phyloP scores from a whole-genome alignment of 2,888 invertebrate genomes.

The Caradrina kadenii region DNA sequence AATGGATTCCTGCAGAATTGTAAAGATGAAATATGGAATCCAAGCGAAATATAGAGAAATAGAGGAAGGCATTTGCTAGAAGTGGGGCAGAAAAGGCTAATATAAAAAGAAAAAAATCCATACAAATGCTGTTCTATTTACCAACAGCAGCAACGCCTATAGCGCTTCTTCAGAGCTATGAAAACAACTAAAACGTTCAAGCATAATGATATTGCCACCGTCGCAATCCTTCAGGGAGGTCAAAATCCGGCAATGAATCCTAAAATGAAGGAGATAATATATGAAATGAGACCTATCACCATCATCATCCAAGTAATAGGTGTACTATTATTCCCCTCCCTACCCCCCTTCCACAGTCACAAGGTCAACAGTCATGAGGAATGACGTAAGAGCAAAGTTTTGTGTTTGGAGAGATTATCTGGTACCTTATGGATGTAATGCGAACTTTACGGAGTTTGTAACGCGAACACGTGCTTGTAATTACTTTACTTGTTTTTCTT shows the following conservation, averaged over 20 bases:
- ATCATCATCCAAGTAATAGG: neutral
- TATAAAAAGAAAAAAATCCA: too few relatives aligned
- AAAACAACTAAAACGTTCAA: neutral
- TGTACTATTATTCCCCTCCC: neutral
- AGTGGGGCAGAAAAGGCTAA: too few relatives aligned
- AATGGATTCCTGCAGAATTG: too few relatives aligned
- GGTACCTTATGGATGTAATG: conserved; percentile 53
- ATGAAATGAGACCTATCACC: neutral
- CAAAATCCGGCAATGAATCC: neutral
- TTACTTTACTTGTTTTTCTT: conserved; percentile 41
- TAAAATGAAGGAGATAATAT: neutral
- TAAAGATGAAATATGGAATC: too few relatives aligned
- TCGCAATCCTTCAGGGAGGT: neutral
- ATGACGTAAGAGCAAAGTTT: conserved; percentile 37
- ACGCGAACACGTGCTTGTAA: conserved; percentile 50
- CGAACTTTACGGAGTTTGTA: conserved; percentile 40
- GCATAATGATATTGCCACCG: neutral
- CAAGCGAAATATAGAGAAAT: too few relatives aligned
- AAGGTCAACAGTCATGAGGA: conserved; percentile 1
- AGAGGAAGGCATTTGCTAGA: too few relatives aligned
- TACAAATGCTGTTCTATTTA: too few relatives aligned
- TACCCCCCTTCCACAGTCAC: neutral
- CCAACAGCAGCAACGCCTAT: too few relatives aligned
- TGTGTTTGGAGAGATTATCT: conserved; percentile 8
- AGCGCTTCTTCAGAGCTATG: neutral